phyloP scores from a whole-genome alignment of 2,113 vertebrate genomes.

The Aptenodytes forsteri region DNA sequence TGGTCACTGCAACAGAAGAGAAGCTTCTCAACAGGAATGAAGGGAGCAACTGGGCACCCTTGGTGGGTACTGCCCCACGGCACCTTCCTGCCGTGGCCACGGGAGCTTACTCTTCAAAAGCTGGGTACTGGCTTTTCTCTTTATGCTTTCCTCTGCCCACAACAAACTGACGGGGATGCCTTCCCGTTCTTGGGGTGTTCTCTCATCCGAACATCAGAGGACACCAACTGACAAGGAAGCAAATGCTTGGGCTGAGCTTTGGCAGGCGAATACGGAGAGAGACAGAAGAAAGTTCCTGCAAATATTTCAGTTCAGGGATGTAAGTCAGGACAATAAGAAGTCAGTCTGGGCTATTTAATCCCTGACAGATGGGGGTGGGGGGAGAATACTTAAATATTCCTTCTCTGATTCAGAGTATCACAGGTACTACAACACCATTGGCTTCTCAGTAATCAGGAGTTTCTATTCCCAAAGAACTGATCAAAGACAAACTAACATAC shows the following conservation, averaged over 20 bases:
- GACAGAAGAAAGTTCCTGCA: background rate
- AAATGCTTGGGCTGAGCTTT: background rate
- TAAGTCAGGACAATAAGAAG: background rate
- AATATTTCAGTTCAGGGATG: background rate
- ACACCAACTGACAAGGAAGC: background rate
- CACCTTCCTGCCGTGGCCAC: background rate
- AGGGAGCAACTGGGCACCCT: background rate
- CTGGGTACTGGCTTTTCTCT: background rate
- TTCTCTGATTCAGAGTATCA: background rate
- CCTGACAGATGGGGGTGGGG: background rate
- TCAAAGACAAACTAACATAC: background rate
- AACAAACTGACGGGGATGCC: background rate
- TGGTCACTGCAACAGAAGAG: background rate
- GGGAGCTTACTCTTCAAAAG: background rate
- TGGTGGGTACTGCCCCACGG: fast-evolving
- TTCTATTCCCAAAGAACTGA: background rate
- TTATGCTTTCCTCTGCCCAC: background rate
- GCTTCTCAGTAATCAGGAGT: background rate
- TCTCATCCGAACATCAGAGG: background rate
- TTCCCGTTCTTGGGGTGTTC: background rate
- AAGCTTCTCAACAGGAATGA: background rate
- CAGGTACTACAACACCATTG: background rate
- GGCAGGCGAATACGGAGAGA: fast-evolving
- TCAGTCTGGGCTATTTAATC: background rate
- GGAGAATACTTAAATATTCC: background rate